Base-by-base conservation (phyloP, 1,140 invertebrate genomes). In the Cyrtorhinus lividipennis region DNA sequence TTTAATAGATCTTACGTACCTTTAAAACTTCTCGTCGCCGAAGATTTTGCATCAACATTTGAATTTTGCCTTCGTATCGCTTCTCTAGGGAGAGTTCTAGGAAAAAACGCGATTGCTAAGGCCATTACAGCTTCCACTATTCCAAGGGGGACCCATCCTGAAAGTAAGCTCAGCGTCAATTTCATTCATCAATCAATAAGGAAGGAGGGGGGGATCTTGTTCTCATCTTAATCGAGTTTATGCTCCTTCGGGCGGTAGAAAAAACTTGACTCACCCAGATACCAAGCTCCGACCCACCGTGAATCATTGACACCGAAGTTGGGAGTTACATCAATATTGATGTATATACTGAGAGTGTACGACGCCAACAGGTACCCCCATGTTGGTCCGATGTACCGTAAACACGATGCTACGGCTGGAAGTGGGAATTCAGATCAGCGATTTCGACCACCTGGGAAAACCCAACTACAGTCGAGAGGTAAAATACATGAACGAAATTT, bases 281-380 rank as follows among this genome's bases (percentile, higher is more conserved):
- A 75, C 75, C 75, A 76, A 1, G 74, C 72, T 24, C 74, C 74
- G 46, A 75, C 66, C 73, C 73, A 75, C 22, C 70, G 57, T 24
- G 72, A 70, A 65, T 75, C 72, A 25, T 68, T 65, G 0, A 56
- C 26, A 12, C 57, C 65, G 56, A 74, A 72, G 30, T 62, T 65
- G 65, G 62, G 66, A 10, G 38, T 59, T 1, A 64, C 22, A 15
- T 53, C 24, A n/a, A 65, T 63, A 44, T 64, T 62, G 10, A 69
- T 64, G 38, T 66, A 69, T 24, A 64, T 18, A 38, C 66, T 61
- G 0, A 71, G 57, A 15, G 64, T 56, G 48, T 66, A 69, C 10
- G 66, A 68, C 0, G 68, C 67, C 1, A 68, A 12, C 2, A 66
- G 26, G 30, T 64, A 70, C 5, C 74, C 74, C 20, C 74, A 15